Conservation (phyloP, 2,113 vertebrate genomes). For the Gallinago paraguaiae region DNA sequence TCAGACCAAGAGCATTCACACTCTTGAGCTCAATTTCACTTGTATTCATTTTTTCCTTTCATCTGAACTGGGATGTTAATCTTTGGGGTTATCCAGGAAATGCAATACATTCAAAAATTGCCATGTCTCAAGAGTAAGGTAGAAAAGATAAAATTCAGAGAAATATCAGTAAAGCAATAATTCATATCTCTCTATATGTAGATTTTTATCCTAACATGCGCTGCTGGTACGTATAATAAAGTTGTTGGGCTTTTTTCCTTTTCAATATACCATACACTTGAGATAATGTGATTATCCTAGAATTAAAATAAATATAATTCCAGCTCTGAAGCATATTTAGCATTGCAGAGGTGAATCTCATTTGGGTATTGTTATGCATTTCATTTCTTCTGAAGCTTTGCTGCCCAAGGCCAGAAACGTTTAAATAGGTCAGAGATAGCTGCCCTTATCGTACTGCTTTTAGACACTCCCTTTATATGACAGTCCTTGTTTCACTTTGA, state of each 20-base stretch:
- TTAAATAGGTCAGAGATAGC: constrained; percentile 61
- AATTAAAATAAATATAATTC: constrained; percentile 18
- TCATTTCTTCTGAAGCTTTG: constrained; percentile 15
- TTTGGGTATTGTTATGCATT: constrained; percentile 45
- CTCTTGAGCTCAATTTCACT: background rate
- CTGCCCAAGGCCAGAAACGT: constrained; percentile 42
- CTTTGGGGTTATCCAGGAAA: background rate
- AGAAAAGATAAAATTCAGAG: background rate
- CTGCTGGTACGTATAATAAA: background rate
- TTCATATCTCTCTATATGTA: background rate
- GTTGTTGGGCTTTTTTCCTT: background rate
- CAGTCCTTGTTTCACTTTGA: constrained; percentile 7
- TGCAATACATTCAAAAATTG: background rate
- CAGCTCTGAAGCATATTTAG: constrained; percentile 41
- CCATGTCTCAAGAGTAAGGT: background rate
- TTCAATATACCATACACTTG: background rate
- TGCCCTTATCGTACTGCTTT: background rate
- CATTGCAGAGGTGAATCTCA: constrained; percentile 53
- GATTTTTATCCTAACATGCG: background rate
- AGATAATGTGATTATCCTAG: background rate
- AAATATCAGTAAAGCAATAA: background rate
- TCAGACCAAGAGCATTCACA: background rate
- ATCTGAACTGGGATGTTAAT: background rate
- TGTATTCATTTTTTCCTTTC: background rate
- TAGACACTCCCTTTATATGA: background rate